Evolutionary conservation across 1,140 invertebrate species (phyloP), one percentile per base, ranked within the genome.

Genomic region (Temnothorax nylanderi): DNA sequence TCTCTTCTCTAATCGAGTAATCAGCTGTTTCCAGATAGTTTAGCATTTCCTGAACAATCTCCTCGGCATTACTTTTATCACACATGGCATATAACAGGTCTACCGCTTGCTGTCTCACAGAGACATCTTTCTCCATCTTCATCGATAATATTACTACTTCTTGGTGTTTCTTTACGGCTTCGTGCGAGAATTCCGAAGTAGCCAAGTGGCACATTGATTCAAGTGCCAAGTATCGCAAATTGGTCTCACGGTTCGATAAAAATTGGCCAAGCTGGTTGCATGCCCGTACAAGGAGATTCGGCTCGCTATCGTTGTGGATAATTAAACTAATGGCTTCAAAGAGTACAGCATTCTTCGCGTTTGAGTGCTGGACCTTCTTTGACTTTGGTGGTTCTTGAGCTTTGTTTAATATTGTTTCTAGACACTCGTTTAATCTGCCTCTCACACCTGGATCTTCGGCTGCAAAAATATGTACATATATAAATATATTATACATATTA

Each of bases 11-110:
- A 92, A 99, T 99, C 26, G 99, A 99, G 95, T 99, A 99, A 96
- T 99, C 99, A 47, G 99, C 99, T 18, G 99, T 99, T 96, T 99
- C 99, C 84, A 99, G 96, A 95, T 99, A 99, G 93, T 99, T 98
- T 56, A 99, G 96, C 99, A 99, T 99, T 96, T 99, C 99, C 94
- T 99, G 98, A 3, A 99, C 99, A 95, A 99, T 99, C 96, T 99
- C 99, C 95, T 99, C 99, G 16, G 99, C 99, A 96, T 99, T 99
- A 77, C 98, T 99, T 92, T 99, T 98, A 95, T 99, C 99, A 96
- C 99, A 99, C 99, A 99, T 99, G 18, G 99, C 99, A 95, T 99
- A 99, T 0, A 99, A 95, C n/a, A 99, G 96, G 96, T 99, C 99
- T 2, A 99, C 99, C 65, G 99, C 99, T 94, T 99, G 97, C 93